A percentile compares a stretch with the other conserved stretches of the same genome.
These are phyloP conservation scores for Typhlichthys eigenmanni DNA, from an alignment of 2,797 vertebrate genomes.

Conservation along the genomic window DNA sequence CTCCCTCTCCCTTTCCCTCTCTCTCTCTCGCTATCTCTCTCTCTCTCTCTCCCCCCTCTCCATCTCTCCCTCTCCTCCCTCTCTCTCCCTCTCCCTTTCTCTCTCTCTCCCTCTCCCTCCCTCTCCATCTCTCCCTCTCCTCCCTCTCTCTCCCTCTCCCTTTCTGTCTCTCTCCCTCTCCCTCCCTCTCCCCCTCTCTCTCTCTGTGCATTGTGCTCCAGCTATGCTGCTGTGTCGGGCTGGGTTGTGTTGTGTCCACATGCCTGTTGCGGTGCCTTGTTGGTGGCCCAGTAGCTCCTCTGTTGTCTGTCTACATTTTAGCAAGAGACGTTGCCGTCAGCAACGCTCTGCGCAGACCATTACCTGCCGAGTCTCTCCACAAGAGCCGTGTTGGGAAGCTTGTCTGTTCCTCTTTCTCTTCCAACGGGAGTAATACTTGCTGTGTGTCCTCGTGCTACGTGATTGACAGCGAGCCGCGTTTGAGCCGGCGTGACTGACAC, in stretches of 20 bases:
- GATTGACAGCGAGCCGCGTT: constrained; percentile 39
- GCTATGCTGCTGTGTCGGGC: constrained; percentile 60
- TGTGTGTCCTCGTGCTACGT: constrained; percentile 27
- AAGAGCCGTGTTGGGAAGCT: no score
- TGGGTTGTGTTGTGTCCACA: constrained; percentile 67
- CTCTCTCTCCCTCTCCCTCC: not conserved
- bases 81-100: not conserved
- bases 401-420: no score
- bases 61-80: not conserved
- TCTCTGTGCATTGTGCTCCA: constrained; percentile 51
- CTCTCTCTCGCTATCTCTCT: no score
- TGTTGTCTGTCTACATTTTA: constrained; percentile 44
- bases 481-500: constrained; percentile 38
- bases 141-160: not conserved
- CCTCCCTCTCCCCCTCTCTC: no score
- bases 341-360: no score
- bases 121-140: not conserved
- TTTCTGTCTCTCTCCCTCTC: not conserved
- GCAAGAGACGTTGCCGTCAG: constrained; percentile 13
- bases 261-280: constrained; percentile 68
- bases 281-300: constrained; percentile 67
- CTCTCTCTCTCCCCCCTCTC: not conserved
- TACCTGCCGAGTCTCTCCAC: no score
- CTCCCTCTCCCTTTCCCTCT: no score
- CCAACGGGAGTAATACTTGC: not conserved